Evolutionary conservation across 2,797 vertebrate genomes (phyloP), one percentile per base, ranked within the genome.

Genomic region (Tangara arthus): DNA sequence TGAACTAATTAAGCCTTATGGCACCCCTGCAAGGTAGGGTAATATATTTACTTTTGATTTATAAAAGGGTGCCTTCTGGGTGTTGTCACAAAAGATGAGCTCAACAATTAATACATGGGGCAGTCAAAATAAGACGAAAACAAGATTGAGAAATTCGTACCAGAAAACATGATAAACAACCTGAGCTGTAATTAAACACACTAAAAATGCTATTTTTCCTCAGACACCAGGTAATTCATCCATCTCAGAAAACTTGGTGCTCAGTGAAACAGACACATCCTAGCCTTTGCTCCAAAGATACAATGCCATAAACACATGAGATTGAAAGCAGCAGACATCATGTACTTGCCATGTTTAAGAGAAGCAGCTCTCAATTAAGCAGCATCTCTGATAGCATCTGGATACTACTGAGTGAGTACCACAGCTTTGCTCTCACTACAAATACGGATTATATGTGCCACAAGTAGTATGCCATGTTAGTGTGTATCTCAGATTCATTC

Each of bases 11-110:
- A 95, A 94, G 77, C 91, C 89, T 86, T 93, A 89, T 73, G 80
- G 94, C 90, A 93, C 52, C 53, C 89, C 89, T 95, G 66, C 80
- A 91, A 96, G 87, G 85, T 89, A 94, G 56, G 46, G 53, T 95
- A 88, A 96, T 90, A 82, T 84, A 94, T 97, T 95, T 94, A 94
- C 80, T 94, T 95, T 87, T 94, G 89, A 95, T 95, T 96, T 96
- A 91, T 84, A 93, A 93, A 91, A 90, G 89, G 46, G 13, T 63
- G 64, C 82, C 85, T 94, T 94, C 87, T 93, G 89, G 82, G 61
- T 93, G 69, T 75, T 96, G 84, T 93, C 92, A 94, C 23, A 79
- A 92, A 83, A 87, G 35, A 92, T 76, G 65, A 83, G 21, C 27
- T 76, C 76, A 90, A 91, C 55, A 88, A 86, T 88, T 92, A 87